Evolutionary conservation across 2,888 invertebrate genomes (phyloP).

Genomic region (Minunthozetes semirufus): DNA sequence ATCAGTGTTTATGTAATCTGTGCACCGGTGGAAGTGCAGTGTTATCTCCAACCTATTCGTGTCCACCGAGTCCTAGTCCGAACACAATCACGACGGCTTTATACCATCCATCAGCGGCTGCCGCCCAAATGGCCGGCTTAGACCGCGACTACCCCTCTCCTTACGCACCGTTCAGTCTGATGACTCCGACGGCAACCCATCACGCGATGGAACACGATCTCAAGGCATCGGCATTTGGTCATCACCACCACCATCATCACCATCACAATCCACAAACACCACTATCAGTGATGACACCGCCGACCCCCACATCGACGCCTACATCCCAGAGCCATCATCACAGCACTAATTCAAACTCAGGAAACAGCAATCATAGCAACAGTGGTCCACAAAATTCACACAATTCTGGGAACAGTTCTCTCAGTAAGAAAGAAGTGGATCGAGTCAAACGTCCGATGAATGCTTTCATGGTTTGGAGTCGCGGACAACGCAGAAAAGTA

Average conservation of each 20-base stretch:
- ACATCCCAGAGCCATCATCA: conserved; percentile 33
- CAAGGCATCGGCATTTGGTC: conserved; percentile 47
- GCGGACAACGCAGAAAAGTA: conserved; percentile 9
- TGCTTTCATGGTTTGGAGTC: conserved; percentile 75
- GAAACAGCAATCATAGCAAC: conserved; percentile 25
- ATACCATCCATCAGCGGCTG: conserved; percentile 47
- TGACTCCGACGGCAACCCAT: conserved; percentile 55
- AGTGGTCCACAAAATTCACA: conserved; percentile 22
- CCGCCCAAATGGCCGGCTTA: conserved; percentile 52
- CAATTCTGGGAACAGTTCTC: conserved; percentile 24
- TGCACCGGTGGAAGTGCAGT: too few relatives aligned
- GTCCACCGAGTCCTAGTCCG: conserved; percentile 2
- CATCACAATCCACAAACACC: conserved; percentile 42
- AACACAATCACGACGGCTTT: conserved; percentile 28
- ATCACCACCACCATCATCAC: conserved; percentile 38
- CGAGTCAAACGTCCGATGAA: conserved; percentile 97
- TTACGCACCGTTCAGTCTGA: conserved; percentile 38
- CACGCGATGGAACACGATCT: conserved; percentile 55
- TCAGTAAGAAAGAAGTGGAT: conserved; percentile 49
- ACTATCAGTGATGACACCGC: conserved; percentile 37
- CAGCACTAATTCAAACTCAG: conserved; percentile 4
- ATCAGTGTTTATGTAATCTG: too few relatives aligned
- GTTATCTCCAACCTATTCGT: neutral
- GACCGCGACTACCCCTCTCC: conserved; percentile 39
- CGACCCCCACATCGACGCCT: conserved; percentile 37